These are phyloP conservation scores for Gracilinanus agilis DNA, from an alignment of 2,113 vertebrate genomes.

Conservation along the genomic window DNA sequence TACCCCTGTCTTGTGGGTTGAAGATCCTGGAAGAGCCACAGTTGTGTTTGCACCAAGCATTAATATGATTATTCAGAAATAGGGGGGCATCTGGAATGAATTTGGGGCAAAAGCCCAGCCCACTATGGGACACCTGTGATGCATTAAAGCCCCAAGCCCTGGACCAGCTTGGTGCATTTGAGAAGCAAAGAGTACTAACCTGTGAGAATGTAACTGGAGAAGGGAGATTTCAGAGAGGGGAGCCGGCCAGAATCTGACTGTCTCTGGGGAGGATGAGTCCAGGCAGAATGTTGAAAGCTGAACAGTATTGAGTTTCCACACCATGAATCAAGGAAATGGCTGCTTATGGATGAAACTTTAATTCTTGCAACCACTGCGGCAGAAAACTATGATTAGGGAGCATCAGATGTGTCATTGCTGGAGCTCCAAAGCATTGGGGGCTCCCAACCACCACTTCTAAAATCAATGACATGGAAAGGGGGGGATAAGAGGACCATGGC, in stretches of 20 bases:
- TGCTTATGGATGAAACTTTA: constrained; percentile 72
- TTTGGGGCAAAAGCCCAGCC: constrained; percentile 84
- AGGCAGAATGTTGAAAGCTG: constrained; percentile 85
- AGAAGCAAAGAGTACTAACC: constrained; percentile 86
- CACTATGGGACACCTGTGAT: constrained; percentile 87
- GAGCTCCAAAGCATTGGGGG: not conserved
- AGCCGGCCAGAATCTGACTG: constrained; percentile 83
- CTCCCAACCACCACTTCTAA: not conserved
- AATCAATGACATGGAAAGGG: not conserved
- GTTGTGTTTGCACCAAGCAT: constrained; percentile 84
- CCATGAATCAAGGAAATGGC: constrained; percentile 80
- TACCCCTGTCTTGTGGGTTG: not conserved
- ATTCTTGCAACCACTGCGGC: constrained; percentile 3
- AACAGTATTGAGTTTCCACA: constrained; percentile 84
- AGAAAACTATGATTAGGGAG: not conserved
- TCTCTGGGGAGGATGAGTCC: constrained; percentile 83
- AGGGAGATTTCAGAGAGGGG: constrained; percentile 87
- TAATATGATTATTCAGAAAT: constrained; percentile 85
- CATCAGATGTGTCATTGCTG: not conserved
- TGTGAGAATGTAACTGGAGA: constrained; percentile 89
- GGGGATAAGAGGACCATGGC: not conserved
- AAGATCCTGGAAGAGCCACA: constrained; percentile 83
- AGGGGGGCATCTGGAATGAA: constrained; percentile 90
- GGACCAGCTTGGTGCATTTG: constrained; percentile 81
- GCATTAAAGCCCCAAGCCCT: constrained; percentile 86